phyloP scores from a whole-genome alignment of 2,888 invertebrate genomes.

The Pristionchus japonicus region DNA sequence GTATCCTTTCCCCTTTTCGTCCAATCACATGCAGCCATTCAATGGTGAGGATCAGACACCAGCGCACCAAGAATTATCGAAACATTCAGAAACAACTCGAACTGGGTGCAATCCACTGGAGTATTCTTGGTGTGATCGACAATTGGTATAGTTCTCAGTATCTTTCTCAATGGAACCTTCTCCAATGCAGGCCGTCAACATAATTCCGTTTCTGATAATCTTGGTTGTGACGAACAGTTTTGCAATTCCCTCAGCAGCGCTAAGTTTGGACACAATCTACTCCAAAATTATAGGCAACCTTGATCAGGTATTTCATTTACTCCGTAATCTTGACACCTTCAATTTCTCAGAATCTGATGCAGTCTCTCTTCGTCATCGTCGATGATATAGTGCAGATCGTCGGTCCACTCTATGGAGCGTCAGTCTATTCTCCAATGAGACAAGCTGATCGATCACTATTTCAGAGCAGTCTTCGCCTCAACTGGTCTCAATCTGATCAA shows the following conservation, averaged over 20 bases:
- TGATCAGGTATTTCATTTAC: neutral
- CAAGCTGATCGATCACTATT: neutral
- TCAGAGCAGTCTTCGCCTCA: neutral
- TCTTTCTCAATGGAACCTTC: neutral
- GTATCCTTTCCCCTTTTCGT: neutral
- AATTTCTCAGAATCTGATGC: constrained; percentile 30
- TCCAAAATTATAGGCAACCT: constrained; percentile 2
- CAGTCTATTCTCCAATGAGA: neutral
- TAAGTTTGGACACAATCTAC: constrained; percentile 5
- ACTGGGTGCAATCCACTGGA: constrained; percentile 14
- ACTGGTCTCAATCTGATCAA: neutral
- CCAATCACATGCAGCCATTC: neutral
- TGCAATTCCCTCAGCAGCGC: neutral
- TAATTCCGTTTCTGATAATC: neutral
- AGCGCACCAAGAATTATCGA: neutral
- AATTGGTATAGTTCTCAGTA: neutral
- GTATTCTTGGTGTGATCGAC: neutral
- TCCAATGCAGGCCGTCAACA: neutral
- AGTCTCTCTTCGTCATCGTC: constrained; percentile 6
- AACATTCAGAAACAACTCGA: constrained; percentile 16
- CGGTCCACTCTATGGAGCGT: neutral
- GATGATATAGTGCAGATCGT: constrained; percentile 9
- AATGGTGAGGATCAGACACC: neutral
- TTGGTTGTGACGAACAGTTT: neutral
- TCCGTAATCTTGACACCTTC: too few relatives aligned